These are phyloP conservation scores for Clepsis dumicolana DNA, from an alignment of 2,888 invertebrate genomes.

Conservation along the genomic window DNA sequence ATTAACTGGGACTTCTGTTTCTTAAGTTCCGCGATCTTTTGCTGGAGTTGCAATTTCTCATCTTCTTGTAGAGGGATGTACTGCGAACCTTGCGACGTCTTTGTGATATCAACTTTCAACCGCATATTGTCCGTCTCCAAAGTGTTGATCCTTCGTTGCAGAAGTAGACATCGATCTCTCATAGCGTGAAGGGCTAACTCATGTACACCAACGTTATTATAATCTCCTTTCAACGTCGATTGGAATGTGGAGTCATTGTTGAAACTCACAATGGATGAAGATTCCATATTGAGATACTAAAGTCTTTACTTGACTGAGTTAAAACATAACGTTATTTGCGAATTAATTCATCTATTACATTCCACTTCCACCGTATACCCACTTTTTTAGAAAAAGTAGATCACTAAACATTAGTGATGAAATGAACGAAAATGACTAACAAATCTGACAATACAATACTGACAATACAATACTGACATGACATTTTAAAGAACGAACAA, in stretches of 20 bases:
- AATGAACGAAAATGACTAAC: neutral
- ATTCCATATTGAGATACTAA: conserved; percentile 64
- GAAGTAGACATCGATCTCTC: conserved; percentile 91
- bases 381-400: neutral
- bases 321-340: conserved; percentile 5
- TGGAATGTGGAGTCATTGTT: conserved; percentile 80
- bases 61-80: conserved; percentile 71
- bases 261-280: conserved; percentile 80
- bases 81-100: conserved; percentile 61
- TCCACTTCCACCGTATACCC: neutral
- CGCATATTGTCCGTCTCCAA: conserved; percentile 92
- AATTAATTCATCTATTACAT: too few species aligned
- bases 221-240: conserved; percentile 75
- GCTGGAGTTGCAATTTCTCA: conserved; percentile 83
- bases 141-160: conserved; percentile 89
- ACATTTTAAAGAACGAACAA: neutral
- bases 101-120: conserved; percentile 77
- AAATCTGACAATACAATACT: neutral
- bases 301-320: neutral
- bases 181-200: conserved; percentile 93
- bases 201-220: conserved; percentile 86
- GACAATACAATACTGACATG: neutral
- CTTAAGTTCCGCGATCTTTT: conserved; percentile 89
- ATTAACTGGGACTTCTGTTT: conserved; percentile 92
- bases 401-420: neutral